phyloP scores from a whole-genome alignment of 2,797 vertebrate species.

The Syncerus caffer region DNA sequence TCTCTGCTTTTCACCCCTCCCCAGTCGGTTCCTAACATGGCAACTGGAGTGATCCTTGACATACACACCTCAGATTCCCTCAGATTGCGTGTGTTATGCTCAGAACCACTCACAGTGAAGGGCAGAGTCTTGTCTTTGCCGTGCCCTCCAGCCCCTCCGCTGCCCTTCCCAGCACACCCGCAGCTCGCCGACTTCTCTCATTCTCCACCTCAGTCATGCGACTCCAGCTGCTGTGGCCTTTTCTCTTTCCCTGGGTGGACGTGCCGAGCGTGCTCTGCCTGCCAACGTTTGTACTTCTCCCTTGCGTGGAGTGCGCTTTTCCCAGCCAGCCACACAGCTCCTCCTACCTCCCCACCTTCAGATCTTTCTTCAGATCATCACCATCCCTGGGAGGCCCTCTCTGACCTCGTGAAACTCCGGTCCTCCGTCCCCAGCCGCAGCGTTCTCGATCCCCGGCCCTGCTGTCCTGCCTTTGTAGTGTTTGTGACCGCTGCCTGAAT shows the following conservation, averaged over 20 bases:
- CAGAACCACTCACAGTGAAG: background rate
- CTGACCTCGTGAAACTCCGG: background rate
- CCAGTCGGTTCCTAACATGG: background rate
- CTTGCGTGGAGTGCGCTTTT: background rate
- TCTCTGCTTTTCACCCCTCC: background rate
- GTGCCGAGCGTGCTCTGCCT: background rate
- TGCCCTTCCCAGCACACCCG: background rate
- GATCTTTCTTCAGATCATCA: background rate
- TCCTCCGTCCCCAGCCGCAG: fast-evolving
- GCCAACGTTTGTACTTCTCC: background rate
- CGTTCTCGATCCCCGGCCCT: background rate
- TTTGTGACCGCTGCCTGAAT: too few species aligned
- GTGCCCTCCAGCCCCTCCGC: fast-evolving
- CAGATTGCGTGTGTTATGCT: background rate
- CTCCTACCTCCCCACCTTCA: background rate
- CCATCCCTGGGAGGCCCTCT: background rate
- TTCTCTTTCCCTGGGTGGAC: background rate
- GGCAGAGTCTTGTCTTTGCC: background rate
- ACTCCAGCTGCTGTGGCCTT: background rate
- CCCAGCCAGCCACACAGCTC: background rate
- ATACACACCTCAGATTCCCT: background rate
- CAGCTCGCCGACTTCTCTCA: background rate
- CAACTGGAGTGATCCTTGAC: background rate
- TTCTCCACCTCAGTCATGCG: background rate
- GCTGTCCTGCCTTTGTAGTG: background rate